Percentiles rank a stretch among this genome's conserved stretches.
These are phyloP conservation scores for Cervus canadensis DNA, from an alignment of 2,113 vertebrate genomes.

Conservation along the genomic window DNA sequence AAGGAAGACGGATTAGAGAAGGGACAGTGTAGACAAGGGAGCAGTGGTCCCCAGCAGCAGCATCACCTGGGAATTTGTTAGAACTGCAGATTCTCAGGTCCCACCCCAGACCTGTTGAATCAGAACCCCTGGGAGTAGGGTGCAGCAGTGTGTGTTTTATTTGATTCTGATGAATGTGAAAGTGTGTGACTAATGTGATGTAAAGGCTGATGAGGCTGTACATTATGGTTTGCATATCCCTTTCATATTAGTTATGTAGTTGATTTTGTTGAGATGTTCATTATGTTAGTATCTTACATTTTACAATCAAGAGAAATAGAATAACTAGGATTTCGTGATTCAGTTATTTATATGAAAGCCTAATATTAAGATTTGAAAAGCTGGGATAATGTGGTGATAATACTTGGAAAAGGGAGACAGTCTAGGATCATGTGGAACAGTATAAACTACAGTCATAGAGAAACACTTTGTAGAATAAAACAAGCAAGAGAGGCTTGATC, in stretches of 20 bases:
- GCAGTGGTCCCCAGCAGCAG: neutral
- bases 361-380: neutral
- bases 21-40: neutral
- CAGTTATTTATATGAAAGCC: neutral
- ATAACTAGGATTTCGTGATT: neutral
- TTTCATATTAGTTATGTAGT: neutral
- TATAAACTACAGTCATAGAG: neutral
- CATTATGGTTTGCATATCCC: neutral
- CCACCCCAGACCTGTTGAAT: neutral
- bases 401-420: neutral
- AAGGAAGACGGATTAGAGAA: neutral
- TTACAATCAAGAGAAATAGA: neutral
- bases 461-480: neutral
- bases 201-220: neutral
- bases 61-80: neutral
- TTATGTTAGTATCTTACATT: conserved; percentile 19
- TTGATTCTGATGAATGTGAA: neutral
- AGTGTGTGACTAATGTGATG: neutral
- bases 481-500: neutral
- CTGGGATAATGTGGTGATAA: neutral
- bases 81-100: neutral
- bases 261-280: neutral
- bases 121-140: neutral
- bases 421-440: neutral
- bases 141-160: neutral